These are phyloP conservation scores for Temnothorax curvispinosus DNA, from an alignment of 1,140 invertebrate genomes.

Conservation along the genomic window DNA sequence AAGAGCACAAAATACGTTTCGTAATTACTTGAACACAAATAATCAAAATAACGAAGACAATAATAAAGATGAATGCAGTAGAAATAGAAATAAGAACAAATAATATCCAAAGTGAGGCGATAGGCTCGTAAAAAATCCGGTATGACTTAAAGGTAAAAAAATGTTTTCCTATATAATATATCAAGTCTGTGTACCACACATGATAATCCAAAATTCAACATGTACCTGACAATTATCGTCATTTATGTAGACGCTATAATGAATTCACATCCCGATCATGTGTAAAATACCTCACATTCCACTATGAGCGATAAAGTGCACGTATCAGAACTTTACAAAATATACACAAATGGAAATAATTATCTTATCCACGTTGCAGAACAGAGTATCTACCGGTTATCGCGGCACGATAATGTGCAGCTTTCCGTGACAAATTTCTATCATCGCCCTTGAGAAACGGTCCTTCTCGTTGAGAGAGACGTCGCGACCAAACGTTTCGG, in stretches of 20 bases:
- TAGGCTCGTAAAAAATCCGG: background rate
- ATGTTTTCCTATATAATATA: background rate
- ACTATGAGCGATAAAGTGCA: background rate
- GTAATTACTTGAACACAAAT: background rate
- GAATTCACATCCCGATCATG: background rate
- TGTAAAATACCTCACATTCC: background rate
- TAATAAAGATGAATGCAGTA: background rate
- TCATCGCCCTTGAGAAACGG: background rate
- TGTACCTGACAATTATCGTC: background rate
- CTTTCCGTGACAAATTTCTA: background rate
- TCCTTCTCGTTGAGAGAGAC: background rate
- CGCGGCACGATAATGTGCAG: background rate
- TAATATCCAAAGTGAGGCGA: background rate
- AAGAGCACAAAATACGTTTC: background rate
- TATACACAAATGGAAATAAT: background rate
- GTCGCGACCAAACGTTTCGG: conserved; percentile 20
- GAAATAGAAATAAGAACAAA: background rate
- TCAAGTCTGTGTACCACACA: background rate
- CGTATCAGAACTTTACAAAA: background rate
- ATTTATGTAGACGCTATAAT: background rate
- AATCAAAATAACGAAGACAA: background rate
- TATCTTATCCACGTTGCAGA: background rate
- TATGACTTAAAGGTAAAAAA: background rate
- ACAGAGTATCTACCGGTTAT: background rate
- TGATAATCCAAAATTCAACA: background rate